A percentile compares a stretch with the other conserved stretches of the same genome.
phyloP scores from a whole-genome alignment of 92 coral and sea anemone genomes.

The Galaxea fascicularis region DNA sequence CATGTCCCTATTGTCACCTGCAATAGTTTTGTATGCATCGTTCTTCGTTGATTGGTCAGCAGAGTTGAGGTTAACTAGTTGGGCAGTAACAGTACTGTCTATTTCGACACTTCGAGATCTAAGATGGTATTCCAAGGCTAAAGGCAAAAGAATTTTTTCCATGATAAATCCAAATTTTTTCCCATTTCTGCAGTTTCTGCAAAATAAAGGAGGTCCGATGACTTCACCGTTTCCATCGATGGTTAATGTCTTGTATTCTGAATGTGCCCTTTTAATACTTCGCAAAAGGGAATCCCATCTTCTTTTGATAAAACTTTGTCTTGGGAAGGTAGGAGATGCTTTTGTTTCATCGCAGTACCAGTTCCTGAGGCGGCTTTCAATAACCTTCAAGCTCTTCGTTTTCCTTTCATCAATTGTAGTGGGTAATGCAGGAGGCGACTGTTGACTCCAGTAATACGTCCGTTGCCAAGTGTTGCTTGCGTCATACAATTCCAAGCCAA shows the following conservation, averaged over 20 bases:
- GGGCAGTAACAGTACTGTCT: slow-evolving; percentile 6
- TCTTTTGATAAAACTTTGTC: slow-evolving; percentile 23
- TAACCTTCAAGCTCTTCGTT: neutral
- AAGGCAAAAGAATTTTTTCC: slow-evolving; percentile 47
- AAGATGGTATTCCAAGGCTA: slow-evolving; percentile 65
- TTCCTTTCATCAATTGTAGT: slow-evolving; percentile 8
- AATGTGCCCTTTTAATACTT: slow-evolving; percentile 11
- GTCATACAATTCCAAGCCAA: slow-evolving; percentile 31
- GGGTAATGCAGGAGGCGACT: slow-evolving; percentile 21
- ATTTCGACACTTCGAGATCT: slow-evolving; percentile 60
- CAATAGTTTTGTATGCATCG: slow-evolving; percentile 11
- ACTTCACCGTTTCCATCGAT: neutral
- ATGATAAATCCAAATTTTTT: slow-evolving; percentile 59
- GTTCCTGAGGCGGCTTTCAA: slow-evolving; percentile 51
- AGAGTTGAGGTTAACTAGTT: slow-evolving; percentile 28
- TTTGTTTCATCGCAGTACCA: slow-evolving; percentile 54
- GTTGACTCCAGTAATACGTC: slow-evolving; percentile 67
- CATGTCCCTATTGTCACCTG: slow-evolving; percentile 32
- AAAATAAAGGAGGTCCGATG: slow-evolving; percentile 63
- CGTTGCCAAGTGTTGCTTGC: slow-evolving; percentile 59
- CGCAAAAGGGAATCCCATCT: slow-evolving; percentile 38
- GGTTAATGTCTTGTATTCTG: neutral
- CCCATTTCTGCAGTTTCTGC: slow-evolving; percentile 51
- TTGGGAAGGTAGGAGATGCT: slow-evolving; percentile 32
- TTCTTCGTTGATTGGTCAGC: neutral